Percentiles rank a stretch among this genome's conserved stretches.
Evolutionary conservation across 1,140 invertebrate species (phyloP).

Genomic region (Caerostris extrusa): DNA sequence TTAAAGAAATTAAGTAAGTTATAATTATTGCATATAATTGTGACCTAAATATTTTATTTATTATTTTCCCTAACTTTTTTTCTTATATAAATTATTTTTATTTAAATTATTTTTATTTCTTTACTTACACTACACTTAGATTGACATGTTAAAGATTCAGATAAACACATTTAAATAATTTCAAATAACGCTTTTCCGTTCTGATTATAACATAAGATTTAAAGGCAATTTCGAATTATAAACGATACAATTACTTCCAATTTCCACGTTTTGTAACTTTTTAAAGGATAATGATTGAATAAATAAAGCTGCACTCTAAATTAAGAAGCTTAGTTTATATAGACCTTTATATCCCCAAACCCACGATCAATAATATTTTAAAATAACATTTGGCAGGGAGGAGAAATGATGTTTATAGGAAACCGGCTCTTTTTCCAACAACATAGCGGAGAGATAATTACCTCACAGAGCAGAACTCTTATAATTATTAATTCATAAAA

Average conservation of each 20-base stretch:
- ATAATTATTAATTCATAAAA: constrained; percentile 32
- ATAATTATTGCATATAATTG: too few species aligned
- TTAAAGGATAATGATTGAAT: not conserved
- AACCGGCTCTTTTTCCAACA: too few species aligned
- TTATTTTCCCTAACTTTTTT: too few species aligned
- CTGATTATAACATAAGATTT: not conserved
- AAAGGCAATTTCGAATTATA: not conserved
- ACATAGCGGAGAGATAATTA: not conserved
- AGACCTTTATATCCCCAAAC: not conserved
- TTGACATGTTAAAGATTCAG: too few species aligned
- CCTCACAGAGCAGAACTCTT: not conserved
- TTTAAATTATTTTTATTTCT: too few species aligned
- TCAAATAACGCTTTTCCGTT: too few species aligned
- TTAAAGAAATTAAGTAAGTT: too few species aligned
- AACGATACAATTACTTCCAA: not conserved
- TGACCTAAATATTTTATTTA: too few species aligned
- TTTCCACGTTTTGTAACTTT: not conserved
- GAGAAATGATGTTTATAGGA: constrained; percentile 1
- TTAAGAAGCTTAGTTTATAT: not conserved
- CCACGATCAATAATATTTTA: constrained; percentile 15
- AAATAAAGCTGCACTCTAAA: not conserved
- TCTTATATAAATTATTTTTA: too few species aligned
- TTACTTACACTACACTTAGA: too few species aligned
- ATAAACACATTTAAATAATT: too few species aligned
- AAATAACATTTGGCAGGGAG: constrained; percentile 17